Base-by-base conservation (phyloP, 2,888 invertebrate species). In the Quadriops clusia region DNA sequence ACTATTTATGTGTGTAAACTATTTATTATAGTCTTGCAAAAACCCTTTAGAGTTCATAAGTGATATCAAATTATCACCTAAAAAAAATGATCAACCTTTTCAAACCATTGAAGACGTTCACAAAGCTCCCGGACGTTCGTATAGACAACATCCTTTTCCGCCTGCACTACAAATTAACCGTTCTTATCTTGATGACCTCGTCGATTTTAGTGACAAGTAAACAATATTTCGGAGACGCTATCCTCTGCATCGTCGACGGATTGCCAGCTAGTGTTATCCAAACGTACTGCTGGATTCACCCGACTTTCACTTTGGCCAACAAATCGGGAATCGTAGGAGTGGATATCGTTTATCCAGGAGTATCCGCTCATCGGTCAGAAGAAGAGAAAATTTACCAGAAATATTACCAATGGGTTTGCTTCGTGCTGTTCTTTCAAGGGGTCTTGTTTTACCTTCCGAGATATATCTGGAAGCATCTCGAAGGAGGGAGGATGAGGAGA, bases 211-310 rank as follows among this genome's bases (percentile, higher is more conserved):
- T 87, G 23, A 79, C 82, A 13, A 76, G 82, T 8, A 80, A 81
- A 48, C 83, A 87, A 56, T 85, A 83, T 60, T 84, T 86, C 46
- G 86, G 86, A 1, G 82, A 86, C 45, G 85, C 86, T 1, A 84
- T 89, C 29, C 72, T 78, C 46, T 87, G 87, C 54, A 67, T 74
- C 52, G 63, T 65, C 4, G 63, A 66, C 24, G 60, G 60, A 9
- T 61, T 65, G 40, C 67, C 73, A 28, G 68, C 65, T 37, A 74
- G 75, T 28, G 70, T 76, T 15, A 64, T 83, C 5, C 77, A 84
- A 46, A 74, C 75, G 30, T 83, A 74, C 54, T 85, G 84, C 58
- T 84, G 83, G 83, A 78, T 82, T 38, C 71, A 75, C 53, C 78
- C 81, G 26, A 80, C 79, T 3, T 80, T 71, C 41, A 77, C 77